These are phyloP conservation scores for Argyresthia albistria DNA, from an alignment of 2,888 invertebrate genomes.

Conservation along the genomic window DNA sequence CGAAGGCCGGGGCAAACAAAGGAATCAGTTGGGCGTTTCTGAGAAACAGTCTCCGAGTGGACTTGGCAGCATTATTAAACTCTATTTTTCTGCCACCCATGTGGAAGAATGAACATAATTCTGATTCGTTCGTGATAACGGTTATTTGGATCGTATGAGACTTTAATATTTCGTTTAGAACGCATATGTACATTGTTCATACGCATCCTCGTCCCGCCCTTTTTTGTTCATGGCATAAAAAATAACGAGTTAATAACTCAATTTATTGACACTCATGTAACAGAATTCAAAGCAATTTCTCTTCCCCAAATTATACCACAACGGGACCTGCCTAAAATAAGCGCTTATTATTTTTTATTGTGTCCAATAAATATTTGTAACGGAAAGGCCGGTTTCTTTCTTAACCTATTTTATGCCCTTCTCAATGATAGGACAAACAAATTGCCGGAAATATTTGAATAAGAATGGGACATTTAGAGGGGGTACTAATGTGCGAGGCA, in stretches of 20 bases:
- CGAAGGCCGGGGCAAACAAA: conserved; percentile 29
- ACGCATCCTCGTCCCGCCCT: too few species aligned
- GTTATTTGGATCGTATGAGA: too few species aligned
- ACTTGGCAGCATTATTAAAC: conserved; percentile 39
- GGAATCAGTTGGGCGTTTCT: conserved; percentile 28
- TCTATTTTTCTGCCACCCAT: conserved; percentile 10
- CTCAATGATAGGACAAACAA: conserved; percentile 61
- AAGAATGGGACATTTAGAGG: conserved; percentile 59
- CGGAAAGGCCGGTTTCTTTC: conserved; percentile 29
- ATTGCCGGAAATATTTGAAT: conserved; percentile 70
- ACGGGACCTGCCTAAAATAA: conserved; percentile 4
- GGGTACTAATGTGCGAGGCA: conserved; percentile 66
- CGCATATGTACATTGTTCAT: too few species aligned
- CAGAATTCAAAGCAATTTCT: too few species aligned
- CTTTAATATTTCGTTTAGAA: too few species aligned
- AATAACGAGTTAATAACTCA: too few species aligned
- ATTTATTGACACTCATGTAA: too few species aligned
- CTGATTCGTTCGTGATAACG: too few species aligned
- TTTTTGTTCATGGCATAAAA: too few species aligned
- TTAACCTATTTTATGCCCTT: conserved; percentile 38
- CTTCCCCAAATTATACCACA: too few species aligned
- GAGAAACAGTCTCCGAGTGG: conserved; percentile 42
- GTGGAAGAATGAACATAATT: too few species aligned
- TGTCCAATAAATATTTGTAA: conserved; percentile 10
- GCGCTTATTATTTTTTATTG: conserved; percentile 7